Evolutionary conservation across 2,113 vertebrate genomes (phyloP), one percentile per base, ranked within the genome.

Genomic region (Psettodes erumei): DNA sequence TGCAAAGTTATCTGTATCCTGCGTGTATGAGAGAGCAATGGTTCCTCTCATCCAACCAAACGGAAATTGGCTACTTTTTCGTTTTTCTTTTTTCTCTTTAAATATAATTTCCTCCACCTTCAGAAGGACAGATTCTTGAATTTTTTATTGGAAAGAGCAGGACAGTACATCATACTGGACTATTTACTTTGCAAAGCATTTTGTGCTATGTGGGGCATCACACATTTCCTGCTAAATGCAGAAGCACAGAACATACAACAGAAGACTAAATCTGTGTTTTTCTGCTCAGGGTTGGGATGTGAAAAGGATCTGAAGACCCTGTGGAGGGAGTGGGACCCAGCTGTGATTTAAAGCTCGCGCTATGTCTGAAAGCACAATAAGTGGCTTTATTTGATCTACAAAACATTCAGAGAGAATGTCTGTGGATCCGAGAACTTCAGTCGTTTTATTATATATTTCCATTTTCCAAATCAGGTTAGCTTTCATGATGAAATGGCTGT

Each of bases 341-440:
- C 55, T 79, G 72, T 62, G 81, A 82, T 80, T 30, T 80, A 51
- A 72, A 71, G 64, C 35, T 54, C 25, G 12, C 2, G 3, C 25
- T 40, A 11, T 61, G 45, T 70, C 43, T 37, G 40, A 27, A 45
- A 64, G 25, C 23, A 75, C 23, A 70, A 54, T 47, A 62, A 75
- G 27, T 38, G 59, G n/a, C n/a, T 74, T 64, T 27, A 55, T 78
- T 72, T 75, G 32, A 83, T 79, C 47, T 30, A 9, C 1, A 38
- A 2, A 55, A 13, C 12, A n/a, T 33, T 67, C 32, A 16, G 8
- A 47, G 54, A 33, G 18, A 73, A 69, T 47, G 33, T 54, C 25
- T 19, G 56, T 4, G 0, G 53, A 43, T 40, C 15, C 6, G 6
- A 50, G 38, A n/a, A 75, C 18, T 53, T 64, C 18, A 4, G 8